phyloP scores from a whole-genome alignment of 1,140 invertebrate genomes.

The Leptopilina boulardi region DNA sequence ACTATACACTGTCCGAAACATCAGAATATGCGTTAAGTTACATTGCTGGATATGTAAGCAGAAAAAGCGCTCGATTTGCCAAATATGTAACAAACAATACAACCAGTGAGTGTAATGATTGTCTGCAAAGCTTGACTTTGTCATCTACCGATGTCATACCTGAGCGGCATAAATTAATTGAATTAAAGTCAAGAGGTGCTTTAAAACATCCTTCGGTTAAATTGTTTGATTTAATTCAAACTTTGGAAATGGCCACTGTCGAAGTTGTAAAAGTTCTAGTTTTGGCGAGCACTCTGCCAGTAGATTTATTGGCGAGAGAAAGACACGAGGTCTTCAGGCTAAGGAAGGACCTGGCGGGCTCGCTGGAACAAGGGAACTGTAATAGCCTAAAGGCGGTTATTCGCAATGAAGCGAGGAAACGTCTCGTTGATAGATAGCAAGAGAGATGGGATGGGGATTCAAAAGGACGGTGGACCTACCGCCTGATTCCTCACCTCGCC shows the following conservation, averaged over 20 bases:
- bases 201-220: neutral
- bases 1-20: neutral
- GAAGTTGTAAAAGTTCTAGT: neutral
- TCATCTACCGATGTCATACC: neutral
- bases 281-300: too few relatives aligned
- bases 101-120: neutral
- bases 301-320: too few relatives aligned
- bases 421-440: too few relatives aligned
- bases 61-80: neutral
- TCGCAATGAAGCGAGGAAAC: too few relatives aligned
- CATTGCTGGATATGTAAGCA: neutral
- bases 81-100: neutral
- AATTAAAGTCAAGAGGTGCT: neutral
- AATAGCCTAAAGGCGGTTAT: too few relatives aligned
- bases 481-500: too few relatives aligned
- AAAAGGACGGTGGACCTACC: too few relatives aligned
- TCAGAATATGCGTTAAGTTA: neutral
- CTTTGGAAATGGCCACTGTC: neutral
- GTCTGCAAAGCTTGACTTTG: neutral
- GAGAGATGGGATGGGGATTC: too few relatives aligned
- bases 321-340: too few relatives aligned
- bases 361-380: too few relatives aligned
- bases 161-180: neutral
- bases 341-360: too few relatives aligned
- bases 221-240: neutral